A percentile compares a stretch with the other conserved stretches of the same genome.
Conservation (phyloP, 1,140 invertebrate species). For the Zaprionus davidi region DNA sequence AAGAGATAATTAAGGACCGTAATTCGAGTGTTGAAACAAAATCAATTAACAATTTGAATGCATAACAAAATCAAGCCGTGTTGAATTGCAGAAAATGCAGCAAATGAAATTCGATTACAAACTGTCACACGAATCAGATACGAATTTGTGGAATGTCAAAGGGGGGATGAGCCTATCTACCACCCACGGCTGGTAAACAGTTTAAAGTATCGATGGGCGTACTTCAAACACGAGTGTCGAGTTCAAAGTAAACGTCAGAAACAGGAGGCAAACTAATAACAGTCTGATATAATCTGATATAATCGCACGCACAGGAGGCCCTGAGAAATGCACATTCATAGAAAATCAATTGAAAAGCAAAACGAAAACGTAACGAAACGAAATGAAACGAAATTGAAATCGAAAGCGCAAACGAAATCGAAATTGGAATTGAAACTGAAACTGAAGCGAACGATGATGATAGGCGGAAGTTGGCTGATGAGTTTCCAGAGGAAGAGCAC, state of each 20-base stretch:
- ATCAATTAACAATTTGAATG: conserved; percentile 24
- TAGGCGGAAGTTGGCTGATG: conserved; percentile 53
- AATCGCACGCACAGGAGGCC: conserved; percentile 27
- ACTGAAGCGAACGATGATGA: conserved; percentile 32
- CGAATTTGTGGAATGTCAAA: conserved; percentile 5
- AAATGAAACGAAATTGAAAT: conserved; percentile 59
- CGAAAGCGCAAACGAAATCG: conserved; percentile 45
- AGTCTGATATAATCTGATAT: conserved; percentile 59
- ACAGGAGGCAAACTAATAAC: conserved; percentile 66
- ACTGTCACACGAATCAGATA: conserved; percentile 45
- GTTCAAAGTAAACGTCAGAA: conserved; percentile 67
- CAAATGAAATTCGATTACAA: conserved; percentile 57
- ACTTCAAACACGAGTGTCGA: conserved; percentile 34
- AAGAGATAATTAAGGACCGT: neutral
- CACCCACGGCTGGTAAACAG: conserved; percentile 6
- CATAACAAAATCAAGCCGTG: neutral
- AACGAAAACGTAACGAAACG: conserved; percentile 39
- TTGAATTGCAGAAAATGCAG: conserved; percentile 28
- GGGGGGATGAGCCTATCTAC: neutral
- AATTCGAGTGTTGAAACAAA: neutral
- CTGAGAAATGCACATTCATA: conserved; percentile 47
- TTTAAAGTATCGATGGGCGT: conserved; percentile 19
- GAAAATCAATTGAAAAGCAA: conserved; percentile 67
- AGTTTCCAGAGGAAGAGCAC: conserved; percentile 32
- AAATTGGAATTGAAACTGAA: conserved; percentile 26